Percentiles rank a stretch among this genome's conserved stretches.
Evolutionary conservation across 2,797 vertebrate species (phyloP).

Genomic region (Rhabdomys pumilio): DNA sequence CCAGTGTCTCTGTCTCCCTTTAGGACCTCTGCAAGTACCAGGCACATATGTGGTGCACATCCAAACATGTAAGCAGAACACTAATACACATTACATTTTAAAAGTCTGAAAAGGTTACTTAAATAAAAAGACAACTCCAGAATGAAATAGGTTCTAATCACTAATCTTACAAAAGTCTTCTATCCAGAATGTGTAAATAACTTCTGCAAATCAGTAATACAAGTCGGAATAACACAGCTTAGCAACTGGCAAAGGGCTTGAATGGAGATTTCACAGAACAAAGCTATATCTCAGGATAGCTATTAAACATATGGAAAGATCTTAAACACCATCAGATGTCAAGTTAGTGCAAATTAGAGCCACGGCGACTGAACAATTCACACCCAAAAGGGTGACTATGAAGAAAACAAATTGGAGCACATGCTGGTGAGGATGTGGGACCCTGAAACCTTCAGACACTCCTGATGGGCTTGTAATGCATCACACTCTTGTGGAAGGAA

Average conservation of each 20-base stretch:
- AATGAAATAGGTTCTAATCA: conserved; percentile 22
- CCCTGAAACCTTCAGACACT: not conserved
- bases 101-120: not conserved
- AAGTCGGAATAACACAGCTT: conserved; percentile 2
- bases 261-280: not conserved
- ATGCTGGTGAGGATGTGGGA: not conserved
- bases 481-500: not conserved
- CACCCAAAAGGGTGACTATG: no score
- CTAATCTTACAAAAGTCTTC: not conserved
- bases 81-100: not conserved
- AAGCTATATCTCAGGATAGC: not conserved
- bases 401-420: not conserved
- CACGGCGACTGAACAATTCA: not conserved
- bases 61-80: not conserved
- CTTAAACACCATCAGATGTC: not conserved
- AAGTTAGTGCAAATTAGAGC: not conserved
- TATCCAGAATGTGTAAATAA: not conserved
- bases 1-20: not conserved
- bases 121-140: not conserved
- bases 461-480: not conserved
- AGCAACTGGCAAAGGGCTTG: not conserved
- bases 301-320: not conserved
- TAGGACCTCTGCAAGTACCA: not conserved
- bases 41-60: not conserved
- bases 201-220: not conserved